Evolutionary conservation across 2,113 vertebrate species (phyloP).

Genomic region (Lampris incognitus): DNA sequence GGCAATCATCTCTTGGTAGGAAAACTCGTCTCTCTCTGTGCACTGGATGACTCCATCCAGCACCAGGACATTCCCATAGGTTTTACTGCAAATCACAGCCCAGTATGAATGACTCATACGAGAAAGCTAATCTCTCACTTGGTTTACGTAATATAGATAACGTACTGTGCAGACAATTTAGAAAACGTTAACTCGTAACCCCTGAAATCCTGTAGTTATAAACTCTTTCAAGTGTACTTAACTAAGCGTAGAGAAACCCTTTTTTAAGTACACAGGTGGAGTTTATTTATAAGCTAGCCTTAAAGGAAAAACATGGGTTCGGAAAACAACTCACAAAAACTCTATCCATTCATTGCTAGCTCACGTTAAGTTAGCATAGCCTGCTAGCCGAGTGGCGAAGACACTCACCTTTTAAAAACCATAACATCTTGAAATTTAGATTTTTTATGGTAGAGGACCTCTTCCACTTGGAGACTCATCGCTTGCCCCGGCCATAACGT

Average conservation of each 20-base stretch:
- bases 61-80: conserved; percentile 95
- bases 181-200: too few species aligned
- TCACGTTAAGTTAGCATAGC: conserved; percentile 49
- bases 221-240: too few species aligned
- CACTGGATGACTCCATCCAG: conserved; percentile 97
- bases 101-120: neutral
- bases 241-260: too few species aligned
- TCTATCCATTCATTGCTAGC: conserved; percentile 9
- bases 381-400: conserved; percentile 33
- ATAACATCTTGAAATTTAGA: conserved; percentile 94
- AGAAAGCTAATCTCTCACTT: too few species aligned
- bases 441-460: conserved; percentile 89
- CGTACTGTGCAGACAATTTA: too few species aligned
- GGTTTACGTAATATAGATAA: too few species aligned
- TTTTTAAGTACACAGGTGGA: too few species aligned
- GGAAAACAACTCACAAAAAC: too few species aligned
- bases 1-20: conserved; percentile 98
- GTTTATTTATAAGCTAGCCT: too few species aligned
- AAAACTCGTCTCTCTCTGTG: conserved; percentile 97
- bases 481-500: conserved; percentile 94
- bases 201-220: too few species aligned
- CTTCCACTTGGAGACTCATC: conserved; percentile 92
- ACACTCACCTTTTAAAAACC: conserved; percentile 91
- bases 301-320: neutral
- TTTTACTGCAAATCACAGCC: conserved; percentile 84